Evolutionary conservation across 2,113 vertebrate genomes (phyloP), one percentile per base, ranked within the genome.

Genomic region (Sprattus sprattus): DNA sequence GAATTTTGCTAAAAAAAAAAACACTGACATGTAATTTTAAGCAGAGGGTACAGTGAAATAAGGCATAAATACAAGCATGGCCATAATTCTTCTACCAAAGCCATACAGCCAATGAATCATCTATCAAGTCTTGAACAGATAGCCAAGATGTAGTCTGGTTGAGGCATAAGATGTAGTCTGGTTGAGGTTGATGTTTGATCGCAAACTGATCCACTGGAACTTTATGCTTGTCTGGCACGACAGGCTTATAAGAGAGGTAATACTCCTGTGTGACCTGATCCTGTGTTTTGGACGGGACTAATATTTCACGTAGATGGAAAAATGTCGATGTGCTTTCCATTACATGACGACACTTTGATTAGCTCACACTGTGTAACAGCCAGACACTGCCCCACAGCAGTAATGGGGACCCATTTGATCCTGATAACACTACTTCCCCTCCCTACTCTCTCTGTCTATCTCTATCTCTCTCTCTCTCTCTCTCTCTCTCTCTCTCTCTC

Each of bases 341-440:
- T 88, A 85, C 82, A 44, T 81, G 75, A 84, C 81, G 87, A 84
- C 84, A 86, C 81, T 67, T 88, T 83, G 52, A 86, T 88, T 88
- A 81, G 6, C 25, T 39, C 28, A 32, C 39, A 32, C 80, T 4
- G 4, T 54, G 45, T 20, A 22, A 6, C 54, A 60, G 18, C 54
- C 54, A 60, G 54, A 60, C 6, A 20, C 54, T 6, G 18, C 54
- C 22, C 20, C 15, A 9, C 7, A 28, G 9, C 7, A 28, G 9
- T 71, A 4, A 78, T 39, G 28, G 25, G 9, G 8, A 32, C 28
- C 7, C 10, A 28, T 32, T 13, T 39, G 67, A 75, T 75, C 5
- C 15, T 57, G 4, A 57, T 20, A 18, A 57, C 16, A 20, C 52
- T 57, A 57, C 64, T 71, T 11, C 2, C 64, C 3, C 8, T 28